Evolutionary conservation across 2,888 invertebrate species (phyloP).

Genomic region (Schrankia costaestrigalis): DNA sequence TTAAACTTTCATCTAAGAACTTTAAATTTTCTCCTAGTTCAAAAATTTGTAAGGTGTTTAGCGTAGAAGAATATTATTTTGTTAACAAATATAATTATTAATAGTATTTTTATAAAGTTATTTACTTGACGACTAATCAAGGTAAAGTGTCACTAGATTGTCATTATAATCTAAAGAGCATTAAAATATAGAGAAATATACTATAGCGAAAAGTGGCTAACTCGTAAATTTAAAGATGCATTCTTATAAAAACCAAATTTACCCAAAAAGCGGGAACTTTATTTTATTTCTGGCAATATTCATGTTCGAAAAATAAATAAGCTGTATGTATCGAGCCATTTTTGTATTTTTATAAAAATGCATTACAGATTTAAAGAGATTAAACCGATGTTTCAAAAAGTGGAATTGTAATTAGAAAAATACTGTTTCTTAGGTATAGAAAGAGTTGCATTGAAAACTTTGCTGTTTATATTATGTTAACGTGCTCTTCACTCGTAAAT

Average conservation of each 20-base stretch:
- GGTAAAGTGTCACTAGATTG: slow-evolving; percentile 61
- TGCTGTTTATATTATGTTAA: slow-evolving; percentile 39
- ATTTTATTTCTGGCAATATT: slow-evolving; percentile 43
- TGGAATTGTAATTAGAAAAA: slow-evolving; percentile 62
- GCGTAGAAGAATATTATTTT: slow-evolving; percentile 78
- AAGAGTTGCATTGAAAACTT: slow-evolving; percentile 54
- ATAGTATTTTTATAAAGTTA: slow-evolving; percentile 52
- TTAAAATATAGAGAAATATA: slow-evolving; percentile 60
- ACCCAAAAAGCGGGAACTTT: slow-evolving; percentile 36
- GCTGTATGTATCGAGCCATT: slow-evolving; percentile 32
- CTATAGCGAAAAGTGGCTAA: slow-evolving; percentile 62
- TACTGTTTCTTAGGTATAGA: slow-evolving; percentile 62
- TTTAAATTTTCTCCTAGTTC: slow-evolving; percentile 58
- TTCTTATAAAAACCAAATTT: slow-evolving; percentile 50
- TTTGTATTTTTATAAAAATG: slow-evolving; percentile 56
- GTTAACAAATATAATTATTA: slow-evolving; percentile 67
- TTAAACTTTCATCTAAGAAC: slow-evolving; percentile 60
- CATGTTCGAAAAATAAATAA: slow-evolving; percentile 48
- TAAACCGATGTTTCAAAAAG: slow-evolving; percentile 42
- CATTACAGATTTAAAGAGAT: slow-evolving; percentile 42
- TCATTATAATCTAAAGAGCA: slow-evolving; percentile 58
- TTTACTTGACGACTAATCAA: slow-evolving; percentile 53
- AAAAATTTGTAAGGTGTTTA: slow-evolving; percentile 72
- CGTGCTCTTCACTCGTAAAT: slow-evolving; percentile 36
- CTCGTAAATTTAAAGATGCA: slow-evolving; percentile 43